Base-by-base conservation (phyloP, 2,888 invertebrate species). In the Epirrhoe tristata region DNA sequence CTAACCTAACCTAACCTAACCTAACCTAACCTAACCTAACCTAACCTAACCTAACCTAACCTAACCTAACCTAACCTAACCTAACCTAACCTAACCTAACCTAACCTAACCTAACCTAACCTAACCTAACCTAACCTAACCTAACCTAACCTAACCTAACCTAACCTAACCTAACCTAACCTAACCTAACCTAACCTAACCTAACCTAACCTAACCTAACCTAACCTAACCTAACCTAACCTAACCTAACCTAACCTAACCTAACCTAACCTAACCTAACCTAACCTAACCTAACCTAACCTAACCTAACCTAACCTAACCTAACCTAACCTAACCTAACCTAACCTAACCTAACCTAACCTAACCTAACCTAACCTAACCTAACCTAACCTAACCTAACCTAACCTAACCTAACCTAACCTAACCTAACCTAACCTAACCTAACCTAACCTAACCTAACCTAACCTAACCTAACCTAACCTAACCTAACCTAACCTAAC, bases 101-200 rank as follows among this genome's bases (percentile, higher is more conserved):
- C 34, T 34, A 34, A 34, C 34, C 34, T 34, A 34, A 34, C 34
- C 34, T 34, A 34, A 34, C 34, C 34, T 34, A 34, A 34, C 34
- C 34, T 34, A 34, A 34, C 34, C 34, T 34, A 34, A 34, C 34
- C 34, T 34, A 24, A 34, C 34, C 34, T 34, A 34, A 34, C 34
- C 34, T 34, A 66, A 63, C 60, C 67, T 67, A 67, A 56, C 69
- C 63, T 66, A 63, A 67, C 70, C 63, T 66, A 64, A 70, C 68
- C 66, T 72, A 72, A 71, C 71, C 72, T 71, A 24, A 24, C 24
- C 24, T 24, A 24, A 24, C 24, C 24, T 24, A 24, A 24, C 24
- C 24, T 24, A 24, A 24, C 24, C 24, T 24, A 24, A 24, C 24
- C 24, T 24, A 24, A 24, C 24, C 24, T 24, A 24, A 24, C 24